Conservation (phyloP, 2,113 vertebrate species). For the Athene noctua region DNA sequence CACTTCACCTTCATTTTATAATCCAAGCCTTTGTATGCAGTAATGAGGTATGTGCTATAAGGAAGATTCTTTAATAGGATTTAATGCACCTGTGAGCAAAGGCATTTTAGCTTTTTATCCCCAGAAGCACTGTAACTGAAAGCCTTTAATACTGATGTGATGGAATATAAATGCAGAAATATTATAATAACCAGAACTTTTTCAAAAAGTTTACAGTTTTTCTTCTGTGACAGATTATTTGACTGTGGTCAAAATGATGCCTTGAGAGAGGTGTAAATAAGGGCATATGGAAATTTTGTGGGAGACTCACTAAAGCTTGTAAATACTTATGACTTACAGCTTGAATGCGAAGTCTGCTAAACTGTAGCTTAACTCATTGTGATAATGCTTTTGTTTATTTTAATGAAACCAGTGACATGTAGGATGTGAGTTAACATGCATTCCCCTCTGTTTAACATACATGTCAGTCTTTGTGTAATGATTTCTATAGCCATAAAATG, state of each 20-base stretch:
- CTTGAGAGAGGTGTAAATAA: conserved; percentile 75
- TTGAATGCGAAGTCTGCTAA: conserved; percentile 12
- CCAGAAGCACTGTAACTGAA: conserved; percentile 83
- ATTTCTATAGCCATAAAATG: neutral
- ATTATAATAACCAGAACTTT: conserved; percentile 84
- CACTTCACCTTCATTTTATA: conserved; percentile 85
- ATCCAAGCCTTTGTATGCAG: conserved; percentile 84
- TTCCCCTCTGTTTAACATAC: neutral
- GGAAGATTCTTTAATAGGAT: conserved; percentile 87
- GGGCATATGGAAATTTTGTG: conserved; percentile 70
- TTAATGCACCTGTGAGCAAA: conserved; percentile 88
- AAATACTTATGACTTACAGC: conserved; percentile 58
- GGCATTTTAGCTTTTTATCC: conserved; percentile 84
- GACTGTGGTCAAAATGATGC: conserved; percentile 76
- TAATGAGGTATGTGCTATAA: conserved; percentile 87
- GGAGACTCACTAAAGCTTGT: conserved; percentile 40
- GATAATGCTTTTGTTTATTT: conserved; percentile 47
- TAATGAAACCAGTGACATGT: neutral
- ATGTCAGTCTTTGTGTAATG: neutral
- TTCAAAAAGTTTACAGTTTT: conserved; percentile 76
- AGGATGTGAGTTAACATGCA: neutral
- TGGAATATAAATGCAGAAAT: conserved; percentile 85
- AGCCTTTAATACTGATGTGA: conserved; percentile 84
- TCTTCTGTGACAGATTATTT: conserved; percentile 79
- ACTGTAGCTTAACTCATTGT: conserved; percentile 4